Conservation (phyloP, 2,797 vertebrate genomes). For the Mallotus villosus region DNA sequence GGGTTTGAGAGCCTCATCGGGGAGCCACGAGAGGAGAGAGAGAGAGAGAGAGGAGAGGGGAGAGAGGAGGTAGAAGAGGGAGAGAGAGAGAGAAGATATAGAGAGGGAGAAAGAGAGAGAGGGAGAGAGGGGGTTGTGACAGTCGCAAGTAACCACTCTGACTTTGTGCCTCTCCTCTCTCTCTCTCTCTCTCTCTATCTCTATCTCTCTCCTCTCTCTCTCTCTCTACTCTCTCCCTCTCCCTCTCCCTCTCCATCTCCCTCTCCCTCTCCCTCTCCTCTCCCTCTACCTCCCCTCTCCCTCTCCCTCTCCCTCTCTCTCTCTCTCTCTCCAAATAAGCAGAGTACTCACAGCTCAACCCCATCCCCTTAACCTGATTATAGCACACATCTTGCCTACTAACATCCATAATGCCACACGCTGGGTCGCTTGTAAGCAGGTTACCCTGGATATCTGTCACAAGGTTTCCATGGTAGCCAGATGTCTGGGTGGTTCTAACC, state of each 20-base stretch:
- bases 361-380: conserved; percentile 39
- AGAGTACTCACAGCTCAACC: conserved; percentile 31
- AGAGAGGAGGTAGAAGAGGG: too few species aligned
- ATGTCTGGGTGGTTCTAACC: conserved; percentile 48
- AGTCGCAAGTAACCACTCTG: conserved; percentile 14
- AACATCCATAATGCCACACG: conserved; percentile 37
- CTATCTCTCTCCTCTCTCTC: too few species aligned
- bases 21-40: neutral
- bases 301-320: too few species aligned
- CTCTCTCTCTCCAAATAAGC: conserved; percentile 36
- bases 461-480: conserved; percentile 61
- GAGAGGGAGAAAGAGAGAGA: too few species aligned
- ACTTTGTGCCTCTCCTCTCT: too few species aligned
- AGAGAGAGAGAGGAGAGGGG: too few species aligned
- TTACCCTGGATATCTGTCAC: conserved; percentile 49
- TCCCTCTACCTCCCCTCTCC: too few species aligned
- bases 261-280: too few species aligned
- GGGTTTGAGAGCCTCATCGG: neutral
- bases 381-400: conserved; percentile 46
- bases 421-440: conserved; percentile 55
- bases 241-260: too few species aligned
- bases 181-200: too few species aligned
- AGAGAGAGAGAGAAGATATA: too few species aligned
- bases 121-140: conserved; percentile 11
- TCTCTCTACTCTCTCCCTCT: too few species aligned